Conservation (phyloP, 2,113 vertebrate genomes). For the Lophotis ruficrista region DNA sequence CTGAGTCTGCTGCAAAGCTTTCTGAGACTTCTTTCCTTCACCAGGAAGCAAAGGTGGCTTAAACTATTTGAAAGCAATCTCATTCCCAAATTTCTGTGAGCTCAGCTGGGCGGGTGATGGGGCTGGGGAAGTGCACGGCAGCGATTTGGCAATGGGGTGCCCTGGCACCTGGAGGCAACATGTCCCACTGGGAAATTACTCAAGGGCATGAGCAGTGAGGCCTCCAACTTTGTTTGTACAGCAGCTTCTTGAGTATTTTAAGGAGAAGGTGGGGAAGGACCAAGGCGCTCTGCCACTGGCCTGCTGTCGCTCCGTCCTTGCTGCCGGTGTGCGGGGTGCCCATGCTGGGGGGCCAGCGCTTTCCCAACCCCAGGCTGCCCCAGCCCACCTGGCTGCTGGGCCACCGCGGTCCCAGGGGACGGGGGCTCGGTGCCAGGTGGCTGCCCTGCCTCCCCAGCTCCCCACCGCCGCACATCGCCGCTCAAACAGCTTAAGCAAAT, state of each 20-base stretch:
- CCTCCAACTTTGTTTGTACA: not conserved
- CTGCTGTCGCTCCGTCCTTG: not conserved
- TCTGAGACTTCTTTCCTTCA: not conserved
- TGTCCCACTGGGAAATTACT: not conserved
- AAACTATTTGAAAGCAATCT: not conserved
- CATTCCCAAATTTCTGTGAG: not conserved
- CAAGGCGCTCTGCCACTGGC: rapidly evolving
- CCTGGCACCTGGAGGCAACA: not conserved
- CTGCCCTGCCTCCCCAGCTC: not conserved
- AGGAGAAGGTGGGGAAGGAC: not conserved
- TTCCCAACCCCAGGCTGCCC: not conserved
- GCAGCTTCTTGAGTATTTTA: not conserved
- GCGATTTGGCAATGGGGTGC: too few species aligned
- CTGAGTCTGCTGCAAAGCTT: not conserved
- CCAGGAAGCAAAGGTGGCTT: not conserved
- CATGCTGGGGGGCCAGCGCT: not conserved
- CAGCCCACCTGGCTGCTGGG: not conserved
- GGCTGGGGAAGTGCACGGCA: not conserved
- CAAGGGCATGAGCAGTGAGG: not conserved
- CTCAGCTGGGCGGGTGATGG: rapidly evolving
- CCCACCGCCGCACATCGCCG: rapidly evolving
- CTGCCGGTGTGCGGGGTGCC: rapidly evolving
- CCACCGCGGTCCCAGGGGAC: not conserved
- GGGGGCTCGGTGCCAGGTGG: not conserved
- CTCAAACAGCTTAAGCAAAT: not conserved